Conservation (phyloP, 2,797 vertebrate species). For the Babyrousa celebensis region DNA sequence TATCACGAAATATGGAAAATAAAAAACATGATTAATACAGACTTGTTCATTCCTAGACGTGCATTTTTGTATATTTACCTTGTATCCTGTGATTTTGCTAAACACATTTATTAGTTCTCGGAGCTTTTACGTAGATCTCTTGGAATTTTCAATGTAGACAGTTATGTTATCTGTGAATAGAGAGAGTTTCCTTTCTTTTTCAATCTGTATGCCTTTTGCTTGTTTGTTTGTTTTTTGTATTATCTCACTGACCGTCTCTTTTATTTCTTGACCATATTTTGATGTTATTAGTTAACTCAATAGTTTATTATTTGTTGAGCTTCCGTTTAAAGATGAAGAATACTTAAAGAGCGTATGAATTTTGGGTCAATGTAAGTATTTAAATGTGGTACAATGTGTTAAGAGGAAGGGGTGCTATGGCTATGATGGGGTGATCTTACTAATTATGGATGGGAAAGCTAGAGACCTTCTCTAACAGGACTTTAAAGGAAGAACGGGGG, state of each 20-base stretch:
- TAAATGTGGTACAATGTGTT: background rate
- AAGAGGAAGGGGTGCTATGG: background rate
- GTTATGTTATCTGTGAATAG: background rate
- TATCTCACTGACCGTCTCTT: background rate
- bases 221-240: background rate
- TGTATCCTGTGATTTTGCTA: background rate
- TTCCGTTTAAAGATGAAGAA: background rate
- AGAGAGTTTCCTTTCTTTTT: background rate
- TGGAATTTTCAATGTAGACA: constrained; percentile 39
- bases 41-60: background rate
- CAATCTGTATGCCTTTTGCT: background rate
- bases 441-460: background rate
- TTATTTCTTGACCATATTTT: background rate
- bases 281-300: constrained; percentile 24
- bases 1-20: background rate
- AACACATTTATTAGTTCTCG: background rate
- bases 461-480: background rate
- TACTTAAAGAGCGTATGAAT: background rate
- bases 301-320: background rate
- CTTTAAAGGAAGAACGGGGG: background rate
- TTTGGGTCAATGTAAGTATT: background rate
- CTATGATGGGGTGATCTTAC: background rate
- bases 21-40: background rate
- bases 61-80: background rate
- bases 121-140: background rate